Percentiles rank a stretch among this genome's conserved stretches.
Evolutionary conservation across 1,140 invertebrate genomes (phyloP).

Genomic region (Eumeta japonica): DNA sequence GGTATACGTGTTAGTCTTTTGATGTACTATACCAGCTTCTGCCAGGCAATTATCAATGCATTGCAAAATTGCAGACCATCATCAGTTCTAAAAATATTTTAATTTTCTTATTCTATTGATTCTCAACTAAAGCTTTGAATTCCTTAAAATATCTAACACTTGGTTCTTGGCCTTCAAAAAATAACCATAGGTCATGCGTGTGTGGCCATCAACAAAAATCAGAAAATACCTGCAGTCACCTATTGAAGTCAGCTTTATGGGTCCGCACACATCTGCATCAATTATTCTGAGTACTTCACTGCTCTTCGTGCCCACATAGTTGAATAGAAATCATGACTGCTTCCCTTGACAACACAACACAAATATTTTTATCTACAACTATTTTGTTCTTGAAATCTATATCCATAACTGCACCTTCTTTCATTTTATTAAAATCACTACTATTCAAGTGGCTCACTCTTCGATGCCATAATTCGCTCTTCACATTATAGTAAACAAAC

Average conservation of each 20-base stretch:
- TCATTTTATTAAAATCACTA: slow-evolving; percentile 6
- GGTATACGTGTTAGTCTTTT: too few species aligned
- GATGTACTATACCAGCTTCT: too few species aligned
- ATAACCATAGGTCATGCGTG: slow-evolving; percentile 2
- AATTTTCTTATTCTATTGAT: too few species aligned
- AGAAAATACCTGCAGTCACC: slow-evolving; percentile 32
- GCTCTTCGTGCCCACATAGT: slow-evolving; percentile 5
- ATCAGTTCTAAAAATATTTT: too few species aligned
- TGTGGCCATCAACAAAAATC: slow-evolving; percentile 11
- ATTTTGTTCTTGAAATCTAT: slow-evolving; percentile 5
- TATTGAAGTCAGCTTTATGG: slow-evolving; percentile 28
- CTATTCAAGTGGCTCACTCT: slow-evolving; percentile 11
- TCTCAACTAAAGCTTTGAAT: slow-evolving; percentile 2
- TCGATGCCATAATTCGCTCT: slow-evolving; percentile 8
- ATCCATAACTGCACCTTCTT: slow-evolving; percentile 11
- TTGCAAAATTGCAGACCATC: slow-evolving; percentile 30
- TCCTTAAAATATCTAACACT: slow-evolving; percentile 2
- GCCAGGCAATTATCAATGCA: slow-evolving; percentile 35
- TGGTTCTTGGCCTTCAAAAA: too few species aligned
- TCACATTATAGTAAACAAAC: background rate
- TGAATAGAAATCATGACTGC: slow-evolving; percentile 14
- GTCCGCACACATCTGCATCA: slow-evolving; percentile 38
- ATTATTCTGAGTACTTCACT: background rate
- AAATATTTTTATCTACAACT: too few species aligned
- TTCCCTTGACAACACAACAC: slow-evolving; percentile 23